These are phyloP conservation scores for Physocephala rufipes DNA, from an alignment of 2,888 invertebrate species.

Conservation along the genomic window DNA sequence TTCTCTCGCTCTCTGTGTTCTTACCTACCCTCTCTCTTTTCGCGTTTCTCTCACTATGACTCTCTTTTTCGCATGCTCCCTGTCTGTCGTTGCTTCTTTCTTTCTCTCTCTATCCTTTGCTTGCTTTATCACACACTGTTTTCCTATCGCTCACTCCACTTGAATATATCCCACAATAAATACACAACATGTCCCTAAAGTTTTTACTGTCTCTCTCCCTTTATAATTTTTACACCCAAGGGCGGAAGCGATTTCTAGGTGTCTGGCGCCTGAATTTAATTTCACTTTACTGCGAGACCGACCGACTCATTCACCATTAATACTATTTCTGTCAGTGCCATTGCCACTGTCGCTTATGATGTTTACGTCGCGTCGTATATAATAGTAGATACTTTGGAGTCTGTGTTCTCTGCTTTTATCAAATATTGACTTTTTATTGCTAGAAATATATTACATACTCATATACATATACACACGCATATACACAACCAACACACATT, in stretches of 20 bases:
- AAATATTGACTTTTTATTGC: not conserved
- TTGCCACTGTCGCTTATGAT: not conserved
- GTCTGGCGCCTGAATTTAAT: conserved; percentile 23
- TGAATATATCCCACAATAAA: not conserved
- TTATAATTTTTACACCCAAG: not conserved
- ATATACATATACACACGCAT: conserved; percentile 13
- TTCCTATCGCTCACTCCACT: not conserved
- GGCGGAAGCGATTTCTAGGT: not conserved
- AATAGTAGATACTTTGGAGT: not conserved
- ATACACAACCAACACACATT: not conserved
- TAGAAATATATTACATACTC: conserved; percentile 6
- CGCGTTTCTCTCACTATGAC: not conserved
- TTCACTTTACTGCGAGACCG: not conserved
- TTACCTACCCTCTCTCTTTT: not conserved
- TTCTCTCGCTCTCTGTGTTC: not conserved
- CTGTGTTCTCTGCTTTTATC: no score
- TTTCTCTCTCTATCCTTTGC: not conserved
- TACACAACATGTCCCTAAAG: not conserved
- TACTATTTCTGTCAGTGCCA: not conserved
- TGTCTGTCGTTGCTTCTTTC: not conserved
- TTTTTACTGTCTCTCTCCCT: not conserved
- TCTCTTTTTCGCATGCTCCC: not conserved
- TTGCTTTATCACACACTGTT: not conserved
- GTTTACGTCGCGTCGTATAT: not conserved
- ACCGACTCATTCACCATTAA: no score